Conservation (phyloP, 2,113 vertebrate species). For the Aegotheles bennettii region DNA sequence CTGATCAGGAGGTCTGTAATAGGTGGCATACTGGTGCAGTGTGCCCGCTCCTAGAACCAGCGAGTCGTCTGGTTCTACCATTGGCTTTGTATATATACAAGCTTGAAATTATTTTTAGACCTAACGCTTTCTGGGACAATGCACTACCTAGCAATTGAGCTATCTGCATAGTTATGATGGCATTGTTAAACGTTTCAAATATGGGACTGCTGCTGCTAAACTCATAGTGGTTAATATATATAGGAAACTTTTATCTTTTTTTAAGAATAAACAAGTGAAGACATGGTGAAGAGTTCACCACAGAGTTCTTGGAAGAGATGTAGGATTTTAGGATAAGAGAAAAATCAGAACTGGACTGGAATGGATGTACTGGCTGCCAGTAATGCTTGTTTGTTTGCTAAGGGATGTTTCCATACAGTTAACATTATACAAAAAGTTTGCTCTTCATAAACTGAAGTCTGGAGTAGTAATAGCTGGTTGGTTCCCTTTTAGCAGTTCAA, state of each 20-base stretch:
- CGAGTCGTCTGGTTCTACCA: background rate
- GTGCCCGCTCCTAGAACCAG: background rate
- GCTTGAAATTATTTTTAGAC: background rate
- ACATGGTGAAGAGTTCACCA: background rate
- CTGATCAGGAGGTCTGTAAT: too few relatives aligned
- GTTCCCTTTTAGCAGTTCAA: background rate
- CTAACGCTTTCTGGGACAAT: background rate
- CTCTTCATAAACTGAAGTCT: background rate
- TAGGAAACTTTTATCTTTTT: background rate
- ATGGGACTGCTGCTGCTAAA: background rate
- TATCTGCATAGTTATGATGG: background rate
- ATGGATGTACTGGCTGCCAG: background rate
- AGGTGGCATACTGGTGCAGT: too few relatives aligned
- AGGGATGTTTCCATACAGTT: background rate
- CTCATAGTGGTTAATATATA: background rate
- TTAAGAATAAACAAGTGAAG: background rate
- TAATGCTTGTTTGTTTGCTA: background rate
- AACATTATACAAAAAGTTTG: background rate
- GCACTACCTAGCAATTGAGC: rapidly evolving
- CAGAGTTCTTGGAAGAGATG: background rate
- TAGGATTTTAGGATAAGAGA: background rate
- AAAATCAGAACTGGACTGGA: background rate
- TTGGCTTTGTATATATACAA: background rate
- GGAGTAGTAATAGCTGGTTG: background rate
- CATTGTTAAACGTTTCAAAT: background rate